Evolutionary conservation across 2,888 invertebrate species (phyloP).

Genomic region (Dimorphilus gyrociliatus): DNA sequence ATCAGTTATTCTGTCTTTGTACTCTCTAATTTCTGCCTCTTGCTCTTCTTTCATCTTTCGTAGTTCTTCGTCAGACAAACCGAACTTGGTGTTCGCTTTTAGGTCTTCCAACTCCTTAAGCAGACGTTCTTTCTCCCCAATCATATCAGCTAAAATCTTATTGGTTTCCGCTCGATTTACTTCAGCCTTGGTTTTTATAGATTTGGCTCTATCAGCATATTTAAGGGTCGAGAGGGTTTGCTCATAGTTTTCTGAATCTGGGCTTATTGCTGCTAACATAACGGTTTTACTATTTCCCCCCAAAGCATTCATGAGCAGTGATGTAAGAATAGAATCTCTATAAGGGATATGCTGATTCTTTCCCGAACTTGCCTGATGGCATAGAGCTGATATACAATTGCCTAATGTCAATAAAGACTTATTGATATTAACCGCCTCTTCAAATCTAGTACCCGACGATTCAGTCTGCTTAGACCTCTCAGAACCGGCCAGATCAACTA

Average conservation of each 20-base stretch:
- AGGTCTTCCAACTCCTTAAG: constrained; percentile 11
- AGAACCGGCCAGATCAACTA: constrained; percentile 17
- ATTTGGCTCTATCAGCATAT: constrained; percentile 16
- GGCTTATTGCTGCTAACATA: constrained; percentile 17
- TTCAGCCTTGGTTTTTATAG: constrained; percentile 12
- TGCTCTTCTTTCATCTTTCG: constrained; percentile 11
- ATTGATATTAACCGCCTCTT: constrained; percentile 15
- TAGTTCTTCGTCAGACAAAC: constrained; percentile 8
- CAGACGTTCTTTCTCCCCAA: constrained; percentile 14
- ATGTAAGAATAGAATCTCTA: constrained; percentile 14
- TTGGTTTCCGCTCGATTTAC: constrained; percentile 14
- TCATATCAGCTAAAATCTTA: constrained; percentile 13
- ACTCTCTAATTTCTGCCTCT: constrained; percentile 9
- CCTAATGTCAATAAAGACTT: constrained; percentile 13
- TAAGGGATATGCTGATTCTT: too few relatives aligned
- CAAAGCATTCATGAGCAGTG: constrained; percentile 17
- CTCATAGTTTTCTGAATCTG: constrained; percentile 17
- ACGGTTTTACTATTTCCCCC: constrained; percentile 19
- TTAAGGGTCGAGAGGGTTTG: constrained; percentile 15
- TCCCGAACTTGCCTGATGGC: constrained; percentile 2
- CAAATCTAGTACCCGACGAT: constrained; percentile 14
- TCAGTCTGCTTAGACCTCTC: constrained; percentile 15
- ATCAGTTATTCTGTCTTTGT: constrained; percentile 13
- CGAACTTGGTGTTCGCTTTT: constrained; percentile 5
- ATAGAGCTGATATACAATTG: constrained; percentile 2